Evolutionary conservation across 2,888 invertebrate species (phyloP).

Genomic region (Tanytarsus gracilentus): DNA sequence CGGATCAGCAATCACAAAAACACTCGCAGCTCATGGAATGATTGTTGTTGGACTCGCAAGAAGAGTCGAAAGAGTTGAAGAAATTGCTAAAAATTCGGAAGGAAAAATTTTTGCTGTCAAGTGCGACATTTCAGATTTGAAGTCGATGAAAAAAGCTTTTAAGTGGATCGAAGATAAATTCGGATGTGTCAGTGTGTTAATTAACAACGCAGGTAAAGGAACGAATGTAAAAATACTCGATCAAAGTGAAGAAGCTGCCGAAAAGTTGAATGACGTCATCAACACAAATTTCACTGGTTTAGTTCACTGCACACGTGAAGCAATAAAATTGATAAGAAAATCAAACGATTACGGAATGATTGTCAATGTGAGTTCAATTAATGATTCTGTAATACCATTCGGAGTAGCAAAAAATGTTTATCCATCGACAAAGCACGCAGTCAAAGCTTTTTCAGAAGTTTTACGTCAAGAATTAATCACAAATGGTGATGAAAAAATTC

Average conservation of each 20-base stretch:
- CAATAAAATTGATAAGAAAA: conserved; percentile 45
- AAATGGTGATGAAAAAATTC: conserved; percentile 36
- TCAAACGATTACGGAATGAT: conserved; percentile 42
- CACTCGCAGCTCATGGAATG: conserved; percentile 45
- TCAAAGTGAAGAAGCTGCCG: background rate
- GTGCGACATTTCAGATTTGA: conserved; percentile 49
- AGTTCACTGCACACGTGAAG: conserved; percentile 44
- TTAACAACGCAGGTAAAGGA: conserved; percentile 51
- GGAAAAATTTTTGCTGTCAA: conserved; percentile 39
- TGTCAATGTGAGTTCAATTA: conserved; percentile 43
- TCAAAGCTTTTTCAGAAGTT: conserved; percentile 39
- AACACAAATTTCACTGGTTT: conserved; percentile 46
- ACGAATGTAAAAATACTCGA: background rate
- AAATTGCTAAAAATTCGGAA: conserved; percentile 32
- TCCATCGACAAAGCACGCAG: conserved; percentile 38
- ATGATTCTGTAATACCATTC: conserved; percentile 34
- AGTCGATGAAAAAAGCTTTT: conserved; percentile 48
- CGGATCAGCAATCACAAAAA: conserved; percentile 44
- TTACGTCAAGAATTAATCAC: conserved; percentile 39
- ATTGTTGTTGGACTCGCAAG: conserved; percentile 48
- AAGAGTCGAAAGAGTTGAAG: conserved; percentile 42
- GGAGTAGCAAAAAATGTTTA: conserved; percentile 36
- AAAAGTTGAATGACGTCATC: conserved; percentile 37
- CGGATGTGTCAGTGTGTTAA: conserved; percentile 49
- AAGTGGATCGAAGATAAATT: conserved; percentile 44